Conservation (phyloP, 2,113 vertebrate genomes). For the human region DNA sequence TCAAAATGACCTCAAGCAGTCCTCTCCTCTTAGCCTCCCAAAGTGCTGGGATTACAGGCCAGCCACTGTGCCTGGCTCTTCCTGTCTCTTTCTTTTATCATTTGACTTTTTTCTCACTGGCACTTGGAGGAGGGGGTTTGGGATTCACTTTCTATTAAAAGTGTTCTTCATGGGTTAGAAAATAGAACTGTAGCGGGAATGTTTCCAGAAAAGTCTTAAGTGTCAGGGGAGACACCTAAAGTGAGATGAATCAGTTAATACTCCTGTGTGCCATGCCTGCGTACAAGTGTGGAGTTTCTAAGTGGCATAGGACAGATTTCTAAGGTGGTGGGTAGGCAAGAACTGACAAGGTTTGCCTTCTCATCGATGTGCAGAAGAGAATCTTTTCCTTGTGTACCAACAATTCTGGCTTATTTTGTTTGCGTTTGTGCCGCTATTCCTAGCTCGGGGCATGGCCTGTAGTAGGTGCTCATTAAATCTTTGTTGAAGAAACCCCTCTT, state of each 20-base stretch:
- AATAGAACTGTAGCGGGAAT: neutral
- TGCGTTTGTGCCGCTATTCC: neutral
- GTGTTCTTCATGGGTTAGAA: neutral
- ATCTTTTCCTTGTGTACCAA: neutral
- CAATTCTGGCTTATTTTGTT: neutral
- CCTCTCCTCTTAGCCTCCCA: too few relatives aligned
- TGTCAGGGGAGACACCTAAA: neutral
- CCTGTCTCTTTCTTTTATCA: neutral
- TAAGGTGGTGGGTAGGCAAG: too few relatives aligned
- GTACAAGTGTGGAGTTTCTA: neutral
- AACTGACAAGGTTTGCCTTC: rapidly evolving
- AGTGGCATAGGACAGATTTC: neutral
- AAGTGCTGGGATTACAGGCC: too few relatives aligned
- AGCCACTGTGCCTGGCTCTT: too few relatives aligned
- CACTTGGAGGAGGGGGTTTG: neutral
- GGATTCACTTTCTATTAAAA: neutral
- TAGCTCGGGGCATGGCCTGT: neutral
- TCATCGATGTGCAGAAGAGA: neutral
- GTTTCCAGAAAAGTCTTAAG: slow-evolving; percentile 16
- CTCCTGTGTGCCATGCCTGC: rapidly evolving
- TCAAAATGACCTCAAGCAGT: too few relatives aligned
- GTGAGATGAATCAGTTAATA: neutral
- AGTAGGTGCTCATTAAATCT: neutral
- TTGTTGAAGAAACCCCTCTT: neutral
- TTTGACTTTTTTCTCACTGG: neutral